Conservation (phyloP, 1,140 invertebrate genomes). For the Trichonephila clavata region DNA sequence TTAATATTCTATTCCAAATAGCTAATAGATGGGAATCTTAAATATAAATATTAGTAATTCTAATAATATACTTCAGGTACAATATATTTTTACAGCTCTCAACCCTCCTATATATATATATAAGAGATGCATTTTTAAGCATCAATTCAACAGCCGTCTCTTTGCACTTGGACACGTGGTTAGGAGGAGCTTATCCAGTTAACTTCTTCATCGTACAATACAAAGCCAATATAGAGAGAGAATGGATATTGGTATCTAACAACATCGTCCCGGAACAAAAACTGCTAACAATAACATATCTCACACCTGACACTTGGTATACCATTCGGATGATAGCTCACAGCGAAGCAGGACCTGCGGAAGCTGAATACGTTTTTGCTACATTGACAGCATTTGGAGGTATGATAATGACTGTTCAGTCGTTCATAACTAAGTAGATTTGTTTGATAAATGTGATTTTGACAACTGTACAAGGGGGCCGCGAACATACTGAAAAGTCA, state of each 20-base stretch:
- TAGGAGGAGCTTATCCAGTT: slow-evolving; percentile 97
- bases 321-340: slow-evolving; percentile 92
- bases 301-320: slow-evolving; percentile 92
- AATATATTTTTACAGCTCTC: slow-evolving; percentile 66
- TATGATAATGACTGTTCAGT: too few relatives aligned
- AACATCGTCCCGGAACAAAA: slow-evolving; percentile 90
- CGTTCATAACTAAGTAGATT: too few relatives aligned
- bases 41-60: too few relatives aligned
- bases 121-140: slow-evolving; percentile 85
- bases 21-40: too few relatives aligned
- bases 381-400: slow-evolving; percentile 84
- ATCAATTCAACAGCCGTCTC: slow-evolving; percentile 95
- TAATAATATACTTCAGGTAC: too few relatives aligned
- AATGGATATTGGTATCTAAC: slow-evolving; percentile 96
- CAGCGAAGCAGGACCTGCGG: slow-evolving; percentile 94
- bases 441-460: too few relatives aligned
- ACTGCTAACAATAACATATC: slow-evolving; percentile 82
- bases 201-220: slow-evolving; percentile 97
- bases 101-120: slow-evolving; percentile 78
- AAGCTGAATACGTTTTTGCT: slow-evolving; percentile 90
- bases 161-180: slow-evolving; percentile 94
- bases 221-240: slow-evolving; percentile 85
- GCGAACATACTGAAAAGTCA: too few relatives aligned
- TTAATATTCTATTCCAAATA: too few relatives aligned
- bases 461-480: too few relatives aligned